Evolutionary conservation across 2,888 invertebrate genomes (phyloP).

Genomic region (Cheilosia vulpina): DNA sequence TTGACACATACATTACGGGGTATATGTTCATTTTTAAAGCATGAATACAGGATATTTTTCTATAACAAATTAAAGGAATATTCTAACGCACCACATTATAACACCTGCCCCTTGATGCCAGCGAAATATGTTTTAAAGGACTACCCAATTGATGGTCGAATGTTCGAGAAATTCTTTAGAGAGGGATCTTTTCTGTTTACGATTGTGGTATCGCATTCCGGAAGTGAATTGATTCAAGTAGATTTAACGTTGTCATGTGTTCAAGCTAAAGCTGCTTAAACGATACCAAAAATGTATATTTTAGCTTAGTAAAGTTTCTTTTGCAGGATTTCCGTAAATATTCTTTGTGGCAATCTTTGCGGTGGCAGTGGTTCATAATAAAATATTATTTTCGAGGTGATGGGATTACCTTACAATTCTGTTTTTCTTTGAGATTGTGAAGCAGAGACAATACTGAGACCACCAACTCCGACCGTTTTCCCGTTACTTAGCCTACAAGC

Average conservation of each 20-base stretch:
- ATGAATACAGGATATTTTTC: conserved; percentile 78
- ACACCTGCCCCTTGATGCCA: conserved; percentile 77
- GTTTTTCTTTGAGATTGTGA: too few species aligned
- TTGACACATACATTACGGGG: conserved; percentile 68
- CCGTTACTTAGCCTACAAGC: too few species aligned
- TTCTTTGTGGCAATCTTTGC: too few species aligned
- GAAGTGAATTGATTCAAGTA: conserved; percentile 76
- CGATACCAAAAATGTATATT: too few species aligned
- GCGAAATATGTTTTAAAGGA: conserved; percentile 77
- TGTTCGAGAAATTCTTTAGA: conserved; percentile 72
- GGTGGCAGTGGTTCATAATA: too few species aligned
- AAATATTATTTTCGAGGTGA: too few species aligned
- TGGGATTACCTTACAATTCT: too few species aligned
- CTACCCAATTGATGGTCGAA: conserved; percentile 77
- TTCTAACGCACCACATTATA: conserved; percentile 80
- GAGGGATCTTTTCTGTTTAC: conserved; percentile 77
- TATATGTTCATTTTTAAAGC: conserved; percentile 77
- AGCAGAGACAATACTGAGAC: too few species aligned
- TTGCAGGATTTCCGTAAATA: too few species aligned
- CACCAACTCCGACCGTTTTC: too few species aligned
- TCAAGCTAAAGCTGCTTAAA: too few species aligned
- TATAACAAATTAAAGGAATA: conserved; percentile 79
- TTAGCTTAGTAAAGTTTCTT: too few species aligned
- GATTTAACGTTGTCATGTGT: conserved; percentile 68
- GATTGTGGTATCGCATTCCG: conserved; percentile 61